Evolutionary conservation across 2,797 vertebrate genomes (phyloP), one percentile per base, ranked within the genome.

Genomic region (Coluber constrictor): DNA sequence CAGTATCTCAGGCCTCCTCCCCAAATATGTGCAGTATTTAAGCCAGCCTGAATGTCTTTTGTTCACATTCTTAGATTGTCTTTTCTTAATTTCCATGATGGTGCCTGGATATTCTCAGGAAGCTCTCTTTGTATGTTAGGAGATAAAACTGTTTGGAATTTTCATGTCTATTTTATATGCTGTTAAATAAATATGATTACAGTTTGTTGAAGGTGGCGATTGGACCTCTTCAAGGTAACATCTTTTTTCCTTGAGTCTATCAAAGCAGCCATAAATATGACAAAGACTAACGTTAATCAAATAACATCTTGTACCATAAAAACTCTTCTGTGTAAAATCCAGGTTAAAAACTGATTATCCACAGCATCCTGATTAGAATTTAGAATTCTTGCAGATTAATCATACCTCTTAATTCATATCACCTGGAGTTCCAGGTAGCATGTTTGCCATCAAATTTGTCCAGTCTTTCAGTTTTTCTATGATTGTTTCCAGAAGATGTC

Each of bases 141-240:
- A 86, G 32, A 9, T 0, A 0, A 90, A 92, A 88, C 70, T 92
- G 88, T 12, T 86, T 93, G 93, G 86, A 94, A 83, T n/a, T 15
- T 9, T 86, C 92, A 12, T 61, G 32, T 87, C 89, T 59, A 63
- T 87, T 89, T 66, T 90, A 3, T 20, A 43, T 93, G 7, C 27
- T 23, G 57, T 2, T 70, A 87, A 70, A 86, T 32, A 90, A 87
- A 66, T 43, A 90, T 51, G 83, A 83, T 63, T 8, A 63, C 0
- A 0, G 2, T 56, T 92, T 92, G 32, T 54, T 94, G 25, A 83
- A 59, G 0, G 90, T 25, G 79, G 93, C 15, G 13, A 11, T 4
- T 90, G 90, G 86, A 86, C 93, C 90, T 95, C 70, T 87, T 66
- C 57, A 43, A 89, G 90, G 63, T 94, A 55, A 93, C 90, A 94